These are phyloP conservation scores for Trichomalopsis sarcophagae DNA, from an alignment of 1,140 invertebrate genomes.

Conservation along the genomic window DNA sequence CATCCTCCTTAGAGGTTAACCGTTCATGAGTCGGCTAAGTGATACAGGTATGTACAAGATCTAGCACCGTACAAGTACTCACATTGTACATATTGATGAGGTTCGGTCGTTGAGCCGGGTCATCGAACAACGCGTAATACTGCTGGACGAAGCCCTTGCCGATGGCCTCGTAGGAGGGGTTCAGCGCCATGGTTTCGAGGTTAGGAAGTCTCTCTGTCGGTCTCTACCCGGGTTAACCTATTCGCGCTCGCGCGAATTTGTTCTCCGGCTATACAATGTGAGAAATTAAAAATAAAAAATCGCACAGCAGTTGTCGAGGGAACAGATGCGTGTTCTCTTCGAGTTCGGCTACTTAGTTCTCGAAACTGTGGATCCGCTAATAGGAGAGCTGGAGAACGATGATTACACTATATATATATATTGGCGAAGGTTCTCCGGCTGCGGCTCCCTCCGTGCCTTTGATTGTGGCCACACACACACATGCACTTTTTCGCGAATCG, in stretches of 20 bases:
- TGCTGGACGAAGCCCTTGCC: slow-evolving; percentile 95
- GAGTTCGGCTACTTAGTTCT: too few relatives aligned
- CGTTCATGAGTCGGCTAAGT: not conserved
- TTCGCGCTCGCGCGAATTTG: not conserved
- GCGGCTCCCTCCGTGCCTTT: too few relatives aligned
- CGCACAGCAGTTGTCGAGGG: not conserved
- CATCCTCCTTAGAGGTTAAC: not conserved
- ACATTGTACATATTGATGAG: slow-evolving; percentile 95
- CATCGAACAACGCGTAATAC: slow-evolving; percentile 94
- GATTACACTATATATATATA: too few relatives aligned
- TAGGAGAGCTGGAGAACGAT: not conserved
- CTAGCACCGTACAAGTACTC: slow-evolving; percentile 74
- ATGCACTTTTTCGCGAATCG: too few relatives aligned
- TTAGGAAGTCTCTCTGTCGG: not conserved
- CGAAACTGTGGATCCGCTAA: too few relatives aligned
- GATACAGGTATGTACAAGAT: not conserved
- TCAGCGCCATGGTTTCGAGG: slow-evolving; percentile 81
- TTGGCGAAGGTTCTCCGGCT: too few relatives aligned
- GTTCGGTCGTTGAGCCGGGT: slow-evolving; percentile 85
- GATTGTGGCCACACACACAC: too few relatives aligned
- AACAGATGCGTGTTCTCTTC: too few relatives aligned
- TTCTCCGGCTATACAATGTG: not conserved
- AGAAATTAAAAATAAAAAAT: not conserved
- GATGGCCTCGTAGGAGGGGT: slow-evolving; percentile 92
- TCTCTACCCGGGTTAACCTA: not conserved